phyloP scores from a whole-genome alignment of 2,113 vertebrate species.

The Lipotes vexillifer region DNA sequence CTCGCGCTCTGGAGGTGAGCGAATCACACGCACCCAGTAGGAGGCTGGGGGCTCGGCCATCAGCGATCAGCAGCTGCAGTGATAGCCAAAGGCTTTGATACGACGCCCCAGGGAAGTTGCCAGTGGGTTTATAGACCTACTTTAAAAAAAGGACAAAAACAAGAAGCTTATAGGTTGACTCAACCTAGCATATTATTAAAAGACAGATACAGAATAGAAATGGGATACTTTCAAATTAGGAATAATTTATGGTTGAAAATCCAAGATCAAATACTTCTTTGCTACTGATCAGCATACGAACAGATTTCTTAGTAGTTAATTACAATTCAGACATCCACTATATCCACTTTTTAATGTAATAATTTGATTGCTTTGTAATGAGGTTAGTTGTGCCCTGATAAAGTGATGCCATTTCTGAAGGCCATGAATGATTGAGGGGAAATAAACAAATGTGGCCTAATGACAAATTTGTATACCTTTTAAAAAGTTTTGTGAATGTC shows the following conservation, averaged over 20 bases:
- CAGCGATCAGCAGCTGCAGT: slow-evolving; percentile 41
- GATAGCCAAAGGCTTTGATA: slow-evolving; percentile 57
- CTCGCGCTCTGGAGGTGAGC: neutral
- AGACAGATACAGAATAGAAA: slow-evolving; percentile 42
- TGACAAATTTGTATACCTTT: neutral
- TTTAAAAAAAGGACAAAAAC: neutral
- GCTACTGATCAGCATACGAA: neutral
- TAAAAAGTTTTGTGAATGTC: neutral
- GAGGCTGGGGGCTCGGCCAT: slow-evolving; percentile 41
- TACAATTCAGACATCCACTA: neutral
- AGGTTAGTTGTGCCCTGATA: rapidly evolving
- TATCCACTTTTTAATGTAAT: neutral
- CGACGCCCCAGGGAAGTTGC: neutral
- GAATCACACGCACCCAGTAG: slow-evolving; percentile 30
- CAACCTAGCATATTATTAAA: neutral
- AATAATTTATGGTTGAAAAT: neutral
- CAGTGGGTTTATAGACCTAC: neutral
- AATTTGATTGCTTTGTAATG: neutral
- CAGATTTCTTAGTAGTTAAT: neutral
- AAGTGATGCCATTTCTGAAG: neutral
- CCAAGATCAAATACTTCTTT: neutral
- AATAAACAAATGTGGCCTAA: neutral
- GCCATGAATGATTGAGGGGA: neutral
- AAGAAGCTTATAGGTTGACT: slow-evolving; percentile 34
- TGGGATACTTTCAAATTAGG: neutral